phyloP scores from a whole-genome alignment of 1,140 invertebrate species.

The Drosophila biarmipes region DNA sequence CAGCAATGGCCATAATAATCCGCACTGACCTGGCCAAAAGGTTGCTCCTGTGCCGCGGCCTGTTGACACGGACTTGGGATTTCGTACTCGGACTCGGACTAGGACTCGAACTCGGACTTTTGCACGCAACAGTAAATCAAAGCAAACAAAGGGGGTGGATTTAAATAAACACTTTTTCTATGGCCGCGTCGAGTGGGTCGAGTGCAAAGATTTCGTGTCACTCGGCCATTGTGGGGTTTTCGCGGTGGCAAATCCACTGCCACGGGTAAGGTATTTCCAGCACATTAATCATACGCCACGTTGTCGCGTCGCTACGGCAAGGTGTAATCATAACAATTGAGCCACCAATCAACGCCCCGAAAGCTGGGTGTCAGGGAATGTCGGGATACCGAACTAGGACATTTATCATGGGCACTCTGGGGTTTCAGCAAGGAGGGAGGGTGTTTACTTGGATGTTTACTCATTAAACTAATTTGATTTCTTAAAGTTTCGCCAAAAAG shows the following conservation, averaged over 20 bases:
- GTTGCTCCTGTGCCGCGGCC: conserved; percentile 17
- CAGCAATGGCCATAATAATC: conserved; percentile 46
- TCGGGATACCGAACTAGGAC: neutral
- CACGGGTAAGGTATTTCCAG: conserved; percentile 25
- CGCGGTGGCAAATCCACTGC: too few relatives aligned
- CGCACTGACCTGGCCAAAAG: conserved; percentile 44
- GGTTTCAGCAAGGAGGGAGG: neutral
- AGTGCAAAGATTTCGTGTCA: conserved; percentile 42
- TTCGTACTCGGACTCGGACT: neutral
- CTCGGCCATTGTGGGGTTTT: conserved; percentile 35
- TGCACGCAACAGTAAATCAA: conserved; percentile 43
- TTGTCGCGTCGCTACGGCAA: conserved; percentile 10
- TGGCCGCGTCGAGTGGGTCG: neutral
- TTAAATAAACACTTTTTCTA: conserved; percentile 34
- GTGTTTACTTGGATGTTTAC: neutral
- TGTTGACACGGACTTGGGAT: conserved; percentile 12
- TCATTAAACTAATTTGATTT: neutral
- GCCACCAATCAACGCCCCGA: conserved; percentile 34
- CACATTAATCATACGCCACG: conserved; percentile 58
- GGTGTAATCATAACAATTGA: conserved; percentile 35
- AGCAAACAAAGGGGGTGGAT: conserved; percentile 27
- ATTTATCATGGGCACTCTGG: too few relatives aligned
- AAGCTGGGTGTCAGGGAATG: conserved; percentile 25
- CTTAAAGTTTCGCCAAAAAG: neutral
- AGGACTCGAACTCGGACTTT: conserved; percentile 7